Evolutionary conservation across 2,888 invertebrate genomes (phyloP).

Genomic region (Gymnosoma rotundatum): DNA sequence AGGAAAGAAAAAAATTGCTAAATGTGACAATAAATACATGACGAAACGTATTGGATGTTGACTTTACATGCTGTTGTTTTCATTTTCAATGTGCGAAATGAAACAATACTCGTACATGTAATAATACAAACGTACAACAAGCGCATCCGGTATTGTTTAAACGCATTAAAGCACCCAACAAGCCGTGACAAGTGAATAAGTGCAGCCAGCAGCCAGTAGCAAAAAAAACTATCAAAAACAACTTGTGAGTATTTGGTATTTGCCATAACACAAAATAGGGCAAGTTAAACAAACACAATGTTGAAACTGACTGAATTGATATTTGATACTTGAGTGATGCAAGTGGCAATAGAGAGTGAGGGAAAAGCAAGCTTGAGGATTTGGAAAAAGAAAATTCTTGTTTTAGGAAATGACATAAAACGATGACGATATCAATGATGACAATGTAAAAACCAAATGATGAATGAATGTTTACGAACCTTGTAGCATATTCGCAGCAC

Average conservation of each 20-base stretch:
- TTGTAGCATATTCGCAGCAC: conserved; percentile 40
- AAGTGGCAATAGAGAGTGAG: background rate
- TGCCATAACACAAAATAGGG: conserved; percentile 25
- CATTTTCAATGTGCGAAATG: conserved; percentile 27
- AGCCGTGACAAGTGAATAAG: conserved; percentile 42
- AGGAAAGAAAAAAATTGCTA: conserved; percentile 29
- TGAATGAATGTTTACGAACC: conserved; percentile 18
- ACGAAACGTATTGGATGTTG: conserved; percentile 51
- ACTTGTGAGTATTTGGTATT: conserved; percentile 36
- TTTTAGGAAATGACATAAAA: conserved; percentile 59
- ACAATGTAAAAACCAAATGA: conserved; percentile 28
- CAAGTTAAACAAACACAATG: conserved; percentile 25
- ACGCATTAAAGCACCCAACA: conserved; percentile 65
- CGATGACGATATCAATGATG: conserved; percentile 19
- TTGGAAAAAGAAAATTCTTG: conserved; percentile 15
- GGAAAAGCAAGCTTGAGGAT: background rate
- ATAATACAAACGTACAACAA: conserved; percentile 43
- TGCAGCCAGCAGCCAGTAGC: conserved; percentile 7
- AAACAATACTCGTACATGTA: conserved; percentile 9
- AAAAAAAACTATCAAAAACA: conserved; percentile 15
- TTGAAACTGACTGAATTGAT: conserved; percentile 36
- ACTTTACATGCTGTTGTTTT: conserved; percentile 47
- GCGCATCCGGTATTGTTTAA: conserved; percentile 67
- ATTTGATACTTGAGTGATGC: conserved; percentile 3
- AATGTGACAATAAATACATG: conserved; percentile 63